Conservation (phyloP, 2,113 vertebrate genomes). For the Pterocles orientalis region DNA sequence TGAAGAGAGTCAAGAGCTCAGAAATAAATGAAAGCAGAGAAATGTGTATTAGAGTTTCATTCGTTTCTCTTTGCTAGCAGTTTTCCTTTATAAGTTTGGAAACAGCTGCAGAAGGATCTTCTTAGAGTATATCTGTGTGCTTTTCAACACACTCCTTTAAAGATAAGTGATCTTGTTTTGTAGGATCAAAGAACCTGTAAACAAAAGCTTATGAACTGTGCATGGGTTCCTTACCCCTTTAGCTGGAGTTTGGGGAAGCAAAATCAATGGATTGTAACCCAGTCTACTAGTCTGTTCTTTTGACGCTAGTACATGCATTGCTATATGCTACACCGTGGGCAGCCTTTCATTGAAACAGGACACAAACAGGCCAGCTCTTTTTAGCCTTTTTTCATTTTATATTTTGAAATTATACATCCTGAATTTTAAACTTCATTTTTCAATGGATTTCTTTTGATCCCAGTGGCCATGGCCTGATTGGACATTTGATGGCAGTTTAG, state of each 20-base stretch:
- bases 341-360: neutral
- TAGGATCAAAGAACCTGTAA: neutral
- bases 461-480: rapidly evolving
- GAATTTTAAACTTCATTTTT: neutral
- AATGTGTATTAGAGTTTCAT: neutral
- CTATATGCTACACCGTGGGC: rapidly evolving
- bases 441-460: neutral
- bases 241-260: neutral
- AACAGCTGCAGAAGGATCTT: neutral
- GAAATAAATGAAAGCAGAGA: neutral
- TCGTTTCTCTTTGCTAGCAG: neutral
- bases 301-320: neutral
- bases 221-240: neutral
- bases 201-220: neutral
- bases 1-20: neutral
- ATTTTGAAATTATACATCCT: neutral
- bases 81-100: neutral
- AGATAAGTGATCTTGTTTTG: neutral
- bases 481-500: neutral
- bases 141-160: neutral
- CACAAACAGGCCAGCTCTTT: neutral
- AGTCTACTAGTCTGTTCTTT: neutral
- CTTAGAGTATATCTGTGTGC: neutral
- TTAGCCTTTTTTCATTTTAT: neutral
- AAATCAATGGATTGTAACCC: neutral